These are phyloP conservation scores for Drosophila macrospina DNA, from an alignment of 2,888 invertebrate genomes.

Conservation along the genomic window DNA sequence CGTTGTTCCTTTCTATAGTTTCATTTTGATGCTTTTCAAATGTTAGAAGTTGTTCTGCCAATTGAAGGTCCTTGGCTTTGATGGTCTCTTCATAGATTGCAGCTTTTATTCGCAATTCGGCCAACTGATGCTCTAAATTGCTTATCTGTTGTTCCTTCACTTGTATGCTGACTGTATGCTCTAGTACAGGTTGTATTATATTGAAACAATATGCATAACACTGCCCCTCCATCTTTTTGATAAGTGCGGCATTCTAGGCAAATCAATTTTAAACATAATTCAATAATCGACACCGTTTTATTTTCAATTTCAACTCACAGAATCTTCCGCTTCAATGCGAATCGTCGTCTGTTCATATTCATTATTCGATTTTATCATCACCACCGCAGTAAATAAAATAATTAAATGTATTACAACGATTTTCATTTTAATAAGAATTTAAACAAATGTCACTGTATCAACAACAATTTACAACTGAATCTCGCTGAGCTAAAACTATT, in stretches of 20 bases:
- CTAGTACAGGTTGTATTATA: conserved; percentile 12
- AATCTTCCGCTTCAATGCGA: background rate
- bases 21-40: background rate
- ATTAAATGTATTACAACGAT: background rate
- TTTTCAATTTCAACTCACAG: background rate
- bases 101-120: background rate
- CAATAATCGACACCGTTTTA: background rate
- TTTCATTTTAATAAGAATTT: conserved; percentile 2
- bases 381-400: background rate
- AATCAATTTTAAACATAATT: background rate
- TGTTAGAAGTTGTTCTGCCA: background rate
- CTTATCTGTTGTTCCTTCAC: conserved; percentile 7
- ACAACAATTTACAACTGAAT: background rate
- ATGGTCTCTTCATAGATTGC: background rate
- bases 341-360: background rate
- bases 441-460: background rate
- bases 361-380: background rate
- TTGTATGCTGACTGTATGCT: conserved; percentile 14
- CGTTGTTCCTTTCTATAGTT: background rate
- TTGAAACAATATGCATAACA: conserved; percentile 22
- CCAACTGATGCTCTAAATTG: background rate
- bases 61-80: background rate
- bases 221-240: conserved; percentile 9
- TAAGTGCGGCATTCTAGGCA: background rate
- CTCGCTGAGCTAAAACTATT: background rate